phyloP scores from a whole-genome alignment of 1,140 invertebrate species.

The Temnothorax curvispinosus region DNA sequence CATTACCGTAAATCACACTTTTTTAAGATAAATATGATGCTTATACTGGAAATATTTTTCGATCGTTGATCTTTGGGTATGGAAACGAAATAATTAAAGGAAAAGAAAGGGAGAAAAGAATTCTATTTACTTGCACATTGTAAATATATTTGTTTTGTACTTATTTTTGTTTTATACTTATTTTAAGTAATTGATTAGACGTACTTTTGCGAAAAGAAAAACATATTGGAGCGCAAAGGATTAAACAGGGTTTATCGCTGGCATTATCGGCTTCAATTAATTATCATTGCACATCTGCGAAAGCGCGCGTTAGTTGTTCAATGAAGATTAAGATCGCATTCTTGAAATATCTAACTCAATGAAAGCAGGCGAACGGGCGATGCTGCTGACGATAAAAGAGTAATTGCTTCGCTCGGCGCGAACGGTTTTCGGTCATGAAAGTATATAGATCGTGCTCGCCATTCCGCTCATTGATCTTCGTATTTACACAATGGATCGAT shows the following conservation, averaged over 20 bases:
- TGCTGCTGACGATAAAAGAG: slow-evolving; percentile 61
- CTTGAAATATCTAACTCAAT: slow-evolving; percentile 66
- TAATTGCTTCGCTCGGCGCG: slow-evolving; percentile 64
- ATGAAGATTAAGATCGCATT: slow-evolving; percentile 69
- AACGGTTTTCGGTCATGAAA: slow-evolving; percentile 59
- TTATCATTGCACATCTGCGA: slow-evolving; percentile 10
- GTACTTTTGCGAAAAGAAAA: neutral
- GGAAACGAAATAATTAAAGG: neutral
- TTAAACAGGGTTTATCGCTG: neutral
- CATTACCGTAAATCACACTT: neutral
- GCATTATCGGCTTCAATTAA: slow-evolving; percentile 3
- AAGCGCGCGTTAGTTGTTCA: slow-evolving; percentile 38
- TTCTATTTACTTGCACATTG: neutral
- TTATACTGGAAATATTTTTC: neutral
- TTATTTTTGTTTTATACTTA: neutral
- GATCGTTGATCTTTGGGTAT: neutral
- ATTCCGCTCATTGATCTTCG: slow-evolving; percentile 53
- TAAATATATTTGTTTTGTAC: neutral
- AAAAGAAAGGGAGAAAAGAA: neutral
- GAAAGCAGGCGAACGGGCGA: slow-evolving; percentile 53
- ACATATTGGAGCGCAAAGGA: neutral
- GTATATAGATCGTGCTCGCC: slow-evolving; percentile 53
- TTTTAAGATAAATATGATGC: neutral
- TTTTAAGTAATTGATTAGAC: neutral
- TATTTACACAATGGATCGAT: slow-evolving; percentile 51